Conservation (phyloP, 2,797 vertebrate genomes). For the Oreortyx pictus region DNA sequence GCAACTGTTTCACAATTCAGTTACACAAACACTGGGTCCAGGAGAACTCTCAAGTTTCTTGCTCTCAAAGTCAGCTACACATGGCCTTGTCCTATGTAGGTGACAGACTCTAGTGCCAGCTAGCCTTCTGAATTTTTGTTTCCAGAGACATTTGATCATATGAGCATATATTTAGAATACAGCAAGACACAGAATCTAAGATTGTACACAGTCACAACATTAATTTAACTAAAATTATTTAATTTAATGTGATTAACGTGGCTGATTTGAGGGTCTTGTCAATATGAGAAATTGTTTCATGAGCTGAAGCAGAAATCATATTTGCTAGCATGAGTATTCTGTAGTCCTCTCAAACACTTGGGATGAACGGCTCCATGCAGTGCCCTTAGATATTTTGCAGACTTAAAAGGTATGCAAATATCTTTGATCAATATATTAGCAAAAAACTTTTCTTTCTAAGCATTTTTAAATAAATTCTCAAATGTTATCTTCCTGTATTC, state of each 20-base stretch:
- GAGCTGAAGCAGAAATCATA: not conserved
- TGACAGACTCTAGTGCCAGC: not conserved
- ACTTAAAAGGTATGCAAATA: not conserved
- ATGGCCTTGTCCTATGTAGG: rapidly evolving
- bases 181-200: not conserved
- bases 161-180: not conserved
- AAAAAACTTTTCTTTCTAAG: not conserved
- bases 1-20: not conserved
- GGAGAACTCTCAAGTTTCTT: not conserved
- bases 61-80: not conserved
- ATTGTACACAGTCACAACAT: not conserved
- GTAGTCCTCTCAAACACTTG: rapidly evolving
- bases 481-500: not conserved
- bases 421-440: not conserved
- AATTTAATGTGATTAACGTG: not conserved
- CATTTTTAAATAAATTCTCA: not conserved
- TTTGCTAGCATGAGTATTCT: not conserved
- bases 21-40: not conserved
- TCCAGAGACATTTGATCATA: not conserved
- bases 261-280: not conserved
- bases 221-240: too few species aligned
- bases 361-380: not conserved
- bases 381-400: not conserved
- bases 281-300: not conserved
- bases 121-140: not conserved